Evolutionary conservation across 2,113 vertebrate species (phyloP), one percentile per base, ranked within the genome.

Genomic region (Plecotus auritus): DNA sequence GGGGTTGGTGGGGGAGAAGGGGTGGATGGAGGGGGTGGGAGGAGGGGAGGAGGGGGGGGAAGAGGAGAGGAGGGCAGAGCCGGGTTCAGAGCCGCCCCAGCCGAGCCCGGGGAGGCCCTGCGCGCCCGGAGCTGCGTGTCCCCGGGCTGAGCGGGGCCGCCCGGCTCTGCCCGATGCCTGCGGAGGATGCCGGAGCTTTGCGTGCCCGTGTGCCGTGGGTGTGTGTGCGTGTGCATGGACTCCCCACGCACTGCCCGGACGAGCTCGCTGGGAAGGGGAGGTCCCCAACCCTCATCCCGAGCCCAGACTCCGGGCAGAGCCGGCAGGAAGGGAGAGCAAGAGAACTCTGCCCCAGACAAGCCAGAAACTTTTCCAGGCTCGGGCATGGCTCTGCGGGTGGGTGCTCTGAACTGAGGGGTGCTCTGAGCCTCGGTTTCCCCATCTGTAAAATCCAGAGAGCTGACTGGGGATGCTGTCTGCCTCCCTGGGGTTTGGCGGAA

Each of bases 321-420:
- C 14, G 83, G 80, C 91, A 2, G n/a, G 83, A 28, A 74, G 91
- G 85, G 47, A 80, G 88, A 85, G 93, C 82, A 0, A 7, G 85
- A 49, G 84, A 92, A 96, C 97, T 97, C 95, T 83, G 95, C 90
- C 56, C 54, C 0, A 95, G 90, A 64, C 91, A 0, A 88, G 59
- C 81, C 83, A 42, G 95, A 98, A 97, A 97, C 81, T 98, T 98
- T 96, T 95, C 83, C 69, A 81, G 81, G 28, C 74, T 74, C 51
- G 0, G 73, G 83, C 56, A 49, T 93, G 61, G 89, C 94, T 93
- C 70, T 7, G 84, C 80, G 61, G 30, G 0, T 5, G 69, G 95
- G 26, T 22, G 18, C 85, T 7, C n/a, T 13, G 51, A 54, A 72
- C 80, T 74, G 88, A 10, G 22, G 45, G 88, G 59, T 26, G 74